Conservation (phyloP, 2,888 invertebrate species). For the Masnerella sp. region DNA sequence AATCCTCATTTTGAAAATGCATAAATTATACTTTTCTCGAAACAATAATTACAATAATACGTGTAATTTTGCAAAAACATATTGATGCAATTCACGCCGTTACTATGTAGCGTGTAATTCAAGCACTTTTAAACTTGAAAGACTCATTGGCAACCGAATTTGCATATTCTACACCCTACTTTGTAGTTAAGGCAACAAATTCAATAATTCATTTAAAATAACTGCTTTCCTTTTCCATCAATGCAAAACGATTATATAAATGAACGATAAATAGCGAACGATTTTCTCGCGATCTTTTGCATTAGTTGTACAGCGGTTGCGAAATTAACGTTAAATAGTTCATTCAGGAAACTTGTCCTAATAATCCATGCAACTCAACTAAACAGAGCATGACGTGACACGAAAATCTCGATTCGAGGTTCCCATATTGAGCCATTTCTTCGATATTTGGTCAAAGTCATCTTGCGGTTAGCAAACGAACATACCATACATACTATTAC, state of each 20-base stretch:
- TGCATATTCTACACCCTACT: constrained; percentile 4
- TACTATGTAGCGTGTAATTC: constrained; percentile 6
- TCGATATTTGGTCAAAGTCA: constrained; percentile 37
- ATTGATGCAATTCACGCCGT: too few relatives aligned
- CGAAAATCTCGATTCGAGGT: constrained; percentile 15
- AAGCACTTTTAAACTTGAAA: not conserved
- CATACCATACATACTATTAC: constrained; percentile 23
- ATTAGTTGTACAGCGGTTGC: not conserved
- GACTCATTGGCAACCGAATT: constrained; percentile 10
- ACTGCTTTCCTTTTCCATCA: constrained; percentile 10
- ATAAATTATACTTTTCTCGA: too few relatives aligned
- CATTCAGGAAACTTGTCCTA: constrained; percentile 1
- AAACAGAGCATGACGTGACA: not conserved
- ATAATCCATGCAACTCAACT: constrained; percentile 1
- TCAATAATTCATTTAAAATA: constrained; percentile 9
- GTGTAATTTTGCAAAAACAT: too few relatives aligned
- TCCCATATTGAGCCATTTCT: constrained; percentile 23
- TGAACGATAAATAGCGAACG: not conserved
- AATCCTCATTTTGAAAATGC: too few relatives aligned
- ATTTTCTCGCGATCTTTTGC: constrained; percentile 1
- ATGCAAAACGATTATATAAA: constrained; percentile 19
- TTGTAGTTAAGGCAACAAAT: constrained; percentile 12
- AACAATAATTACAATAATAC: too few relatives aligned
- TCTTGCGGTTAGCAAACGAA: constrained; percentile 25
- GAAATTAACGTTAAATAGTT: constrained; percentile 1